Percentiles rank a stretch among this genome's conserved stretches.
These are phyloP conservation scores for Dryas iulia DNA, from an alignment of 1,140 invertebrate species.

Conservation along the genomic window DNA sequence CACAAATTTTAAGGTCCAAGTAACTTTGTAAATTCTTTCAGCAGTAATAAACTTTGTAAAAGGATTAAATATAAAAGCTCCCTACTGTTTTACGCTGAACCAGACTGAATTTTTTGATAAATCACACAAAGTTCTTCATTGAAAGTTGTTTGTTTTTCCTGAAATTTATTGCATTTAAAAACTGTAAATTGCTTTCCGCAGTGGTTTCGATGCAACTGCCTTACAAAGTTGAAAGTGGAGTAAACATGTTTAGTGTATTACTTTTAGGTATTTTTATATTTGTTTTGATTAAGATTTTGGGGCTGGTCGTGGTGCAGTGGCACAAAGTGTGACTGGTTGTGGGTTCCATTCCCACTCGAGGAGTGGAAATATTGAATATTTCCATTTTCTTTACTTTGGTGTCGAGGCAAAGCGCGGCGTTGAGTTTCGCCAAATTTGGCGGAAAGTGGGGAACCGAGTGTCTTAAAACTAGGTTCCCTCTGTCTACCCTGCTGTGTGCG, in stretches of 20 bases:
- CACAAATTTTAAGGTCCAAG: neutral
- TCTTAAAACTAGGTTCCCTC: too few species aligned
- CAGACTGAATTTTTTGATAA: conserved; percentile 6
- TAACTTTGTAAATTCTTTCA: neutral
- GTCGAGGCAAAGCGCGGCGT: too few species aligned
- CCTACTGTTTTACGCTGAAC: neutral
- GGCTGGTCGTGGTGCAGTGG: too few species aligned
- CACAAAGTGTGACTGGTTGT: too few species aligned
- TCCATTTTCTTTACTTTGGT: too few species aligned
- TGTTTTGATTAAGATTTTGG: too few species aligned
- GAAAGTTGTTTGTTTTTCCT: neutral
- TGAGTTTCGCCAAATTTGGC: too few species aligned
- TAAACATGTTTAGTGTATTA: neutral
- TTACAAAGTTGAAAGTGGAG: neutral
- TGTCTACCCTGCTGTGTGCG: too few species aligned
- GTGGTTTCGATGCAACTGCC: neutral
- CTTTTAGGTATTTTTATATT: neutral
- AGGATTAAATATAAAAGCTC: conserved; percentile 9
- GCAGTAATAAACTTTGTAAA: neutral
- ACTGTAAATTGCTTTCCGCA: neutral
- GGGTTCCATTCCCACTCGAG: too few species aligned
- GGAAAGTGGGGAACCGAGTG: too few species aligned
- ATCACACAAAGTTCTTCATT: neutral
- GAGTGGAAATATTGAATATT: too few species aligned
- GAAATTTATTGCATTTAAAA: neutral